Evolutionary conservation across 2,797 vertebrate genomes (phyloP), one percentile per base, ranked within the genome.

Genomic region (Sebastes trivittatus): DNA sequence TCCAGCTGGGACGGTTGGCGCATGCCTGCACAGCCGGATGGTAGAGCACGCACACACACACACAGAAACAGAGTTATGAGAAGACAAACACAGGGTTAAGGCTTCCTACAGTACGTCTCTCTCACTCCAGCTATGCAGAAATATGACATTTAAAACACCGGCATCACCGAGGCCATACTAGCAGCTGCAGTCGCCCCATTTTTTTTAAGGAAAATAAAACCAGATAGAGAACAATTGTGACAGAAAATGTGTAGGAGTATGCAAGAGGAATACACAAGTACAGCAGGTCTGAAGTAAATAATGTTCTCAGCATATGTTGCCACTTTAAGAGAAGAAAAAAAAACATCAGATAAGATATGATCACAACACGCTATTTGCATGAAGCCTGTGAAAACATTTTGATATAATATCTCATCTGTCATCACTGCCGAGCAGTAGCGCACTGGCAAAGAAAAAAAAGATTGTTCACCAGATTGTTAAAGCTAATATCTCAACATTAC

Each of bases 1-100:
- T 96, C 96, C 93, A 96, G 95, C 94, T 96, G 96, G 89, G 96
- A 96, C 86, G 96, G 92, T 93, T 96, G 96, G 88, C 96, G 95
- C 93, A 96, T 95, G 86, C 95, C 96, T 96, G 93, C 90, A 83
- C 87, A 80, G 75, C 77, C 14, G 49, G 49, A 86, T 82, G 77
- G 82, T 8, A 62, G 55, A 30, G 38, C 75, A 85, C 67, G 63
- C 59, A 87, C 77, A 80, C 46, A 74, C 58, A 46, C 42, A 46
- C 42, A 46, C 42, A 46, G 14, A 46, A 18, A 49, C 16, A 89
- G 82, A 90, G 77, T 82, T 74, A 81, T 83, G 75, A 84, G 76
- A 82, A 91, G 32, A 86, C 62, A 90, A 86, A 86, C 56, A 88
- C 36, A 82, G n/a, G 75, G 86, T 92, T 87, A 87, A 82, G 42